phyloP scores from a whole-genome alignment of 2,113 vertebrate genomes.

The Otolemur garnettii region DNA sequence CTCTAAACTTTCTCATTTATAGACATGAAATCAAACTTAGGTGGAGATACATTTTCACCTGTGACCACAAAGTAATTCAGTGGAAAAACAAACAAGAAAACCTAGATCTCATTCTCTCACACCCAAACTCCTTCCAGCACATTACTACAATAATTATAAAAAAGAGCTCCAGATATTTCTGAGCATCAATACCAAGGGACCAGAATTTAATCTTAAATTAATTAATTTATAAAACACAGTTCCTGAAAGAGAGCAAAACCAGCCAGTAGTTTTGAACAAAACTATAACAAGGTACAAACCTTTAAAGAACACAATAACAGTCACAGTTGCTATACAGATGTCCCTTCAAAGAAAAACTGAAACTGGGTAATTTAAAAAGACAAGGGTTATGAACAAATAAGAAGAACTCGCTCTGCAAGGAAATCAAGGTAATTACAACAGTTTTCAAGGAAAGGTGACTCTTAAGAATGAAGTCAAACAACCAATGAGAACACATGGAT shows the following conservation, averaged over 20 bases:
- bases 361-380: slow-evolving; percentile 44
- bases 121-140: background rate
- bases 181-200: background rate
- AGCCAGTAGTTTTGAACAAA: slow-evolving; percentile 16
- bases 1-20: background rate
- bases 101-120: background rate
- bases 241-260: slow-evolving; percentile 10
- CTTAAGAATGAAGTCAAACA: slow-evolving; percentile 39
- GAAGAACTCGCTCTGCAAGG: background rate
- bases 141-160: slow-evolving; percentile 47
- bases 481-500: background rate
- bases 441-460: slow-evolving; percentile 37
- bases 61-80: background rate
- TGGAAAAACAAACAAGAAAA: background rate
- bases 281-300: background rate
- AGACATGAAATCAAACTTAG: background rate
- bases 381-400: slow-evolving; percentile 15
- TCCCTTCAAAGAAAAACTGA: slow-evolving; percentile 53
- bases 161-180: background rate
- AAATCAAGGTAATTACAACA: slow-evolving; percentile 48
- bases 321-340: background rate
- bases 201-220: slow-evolving; percentile 36
- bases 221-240: slow-evolving; percentile 7
- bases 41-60: background rate
- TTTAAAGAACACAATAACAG: background rate